Evolutionary conservation across 1,140 invertebrate species (phyloP).

Genomic region (Melipona quadrifasciata): DNA sequence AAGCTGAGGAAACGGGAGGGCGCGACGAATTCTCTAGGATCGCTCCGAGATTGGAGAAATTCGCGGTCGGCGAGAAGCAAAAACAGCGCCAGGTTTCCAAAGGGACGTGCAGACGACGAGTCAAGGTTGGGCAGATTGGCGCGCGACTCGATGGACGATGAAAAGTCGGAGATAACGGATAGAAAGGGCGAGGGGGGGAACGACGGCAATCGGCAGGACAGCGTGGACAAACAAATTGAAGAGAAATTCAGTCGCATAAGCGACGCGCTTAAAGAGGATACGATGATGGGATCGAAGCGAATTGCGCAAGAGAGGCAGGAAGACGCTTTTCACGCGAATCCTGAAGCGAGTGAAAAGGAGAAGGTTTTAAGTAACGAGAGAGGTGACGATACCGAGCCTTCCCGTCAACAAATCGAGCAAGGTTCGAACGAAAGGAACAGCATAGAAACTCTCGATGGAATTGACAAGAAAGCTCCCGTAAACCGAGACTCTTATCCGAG

Average conservation of each 20-base stretch:
- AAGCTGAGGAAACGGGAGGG: no score
- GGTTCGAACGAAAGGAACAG: background rate
- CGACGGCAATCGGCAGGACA: slow-evolving; percentile 19
- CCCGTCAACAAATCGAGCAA: background rate
- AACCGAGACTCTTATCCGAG: background rate
- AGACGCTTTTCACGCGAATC: background rate
- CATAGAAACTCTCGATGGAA: background rate
- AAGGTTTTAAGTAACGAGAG: no score
- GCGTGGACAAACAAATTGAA: slow-evolving; percentile 65
- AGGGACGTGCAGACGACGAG: background rate
- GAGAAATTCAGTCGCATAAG: slow-evolving; percentile 67
- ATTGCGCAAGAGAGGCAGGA: background rate
- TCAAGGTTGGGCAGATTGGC: background rate
- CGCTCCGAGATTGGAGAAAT: background rate
- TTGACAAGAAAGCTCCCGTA: background rate
- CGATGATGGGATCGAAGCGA: background rate
- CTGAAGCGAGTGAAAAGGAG: background rate
- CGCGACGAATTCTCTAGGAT: background rate
- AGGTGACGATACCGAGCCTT: background rate
- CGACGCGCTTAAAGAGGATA: slow-evolving; percentile 59
- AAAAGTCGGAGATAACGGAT: background rate
- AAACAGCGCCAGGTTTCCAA: background rate
- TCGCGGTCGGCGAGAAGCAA: background rate
- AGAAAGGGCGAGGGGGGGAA: no score
- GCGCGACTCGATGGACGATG: background rate